Conservation (phyloP, 2,797 vertebrate genomes). For the Danio tinwini region DNA sequence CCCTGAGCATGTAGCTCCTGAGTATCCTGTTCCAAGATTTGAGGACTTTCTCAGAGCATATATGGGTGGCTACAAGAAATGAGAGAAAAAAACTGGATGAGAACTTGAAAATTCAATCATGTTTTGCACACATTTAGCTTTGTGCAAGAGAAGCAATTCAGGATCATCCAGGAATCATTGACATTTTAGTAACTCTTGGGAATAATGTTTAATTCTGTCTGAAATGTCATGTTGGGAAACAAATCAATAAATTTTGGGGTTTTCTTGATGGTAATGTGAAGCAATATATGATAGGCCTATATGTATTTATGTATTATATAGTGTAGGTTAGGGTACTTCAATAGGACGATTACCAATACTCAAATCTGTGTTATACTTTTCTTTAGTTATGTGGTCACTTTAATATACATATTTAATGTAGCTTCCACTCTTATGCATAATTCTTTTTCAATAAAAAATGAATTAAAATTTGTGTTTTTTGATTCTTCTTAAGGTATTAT, state of each 20-base stretch:
- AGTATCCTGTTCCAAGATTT: conserved; percentile 63
- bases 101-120: conserved; percentile 37
- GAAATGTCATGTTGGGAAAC: conserved; percentile 25
- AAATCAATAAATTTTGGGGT: conserved; percentile 28
- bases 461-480: background rate
- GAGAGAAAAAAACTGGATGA: conserved; percentile 3
- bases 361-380: conserved; percentile 59
- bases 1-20: conserved; percentile 45
- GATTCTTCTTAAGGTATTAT: background rate
- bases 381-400: conserved; percentile 29
- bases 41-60: conserved; percentile 75
- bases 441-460: conserved; percentile 2
- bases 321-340: conserved; percentile 55
- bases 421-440: background rate
- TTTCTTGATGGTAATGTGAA: conserved; percentile 59
- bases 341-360: conserved; percentile 53
- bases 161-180: background rate
- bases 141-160: conserved; percentile 8
- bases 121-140: conserved; percentile 2
- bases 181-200: background rate
- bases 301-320: conserved; percentile 71
- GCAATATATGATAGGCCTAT: conserved; percentile 35
- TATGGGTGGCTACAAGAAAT: conserved; percentile 72
- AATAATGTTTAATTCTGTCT: background rate
- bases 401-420: conserved; percentile 21